Conservation (phyloP, 2,888 invertebrate genomes). For the Macrosiphum euphorbiae region DNA sequence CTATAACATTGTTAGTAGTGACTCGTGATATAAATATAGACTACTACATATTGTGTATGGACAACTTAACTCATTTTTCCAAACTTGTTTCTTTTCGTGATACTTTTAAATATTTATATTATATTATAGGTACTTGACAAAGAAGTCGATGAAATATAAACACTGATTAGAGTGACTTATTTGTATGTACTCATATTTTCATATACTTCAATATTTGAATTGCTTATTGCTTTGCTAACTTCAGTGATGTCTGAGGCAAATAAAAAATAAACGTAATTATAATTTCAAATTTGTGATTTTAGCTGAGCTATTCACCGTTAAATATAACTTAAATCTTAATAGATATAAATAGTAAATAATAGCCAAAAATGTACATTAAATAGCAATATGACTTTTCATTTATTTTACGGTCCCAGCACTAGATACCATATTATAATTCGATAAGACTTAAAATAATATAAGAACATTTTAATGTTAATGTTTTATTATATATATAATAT, state of each 20-base stretch:
- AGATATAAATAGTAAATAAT: not conserved
- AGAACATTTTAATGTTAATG: too few species aligned
- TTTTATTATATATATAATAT: too few species aligned
- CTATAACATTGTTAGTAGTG: not conserved
- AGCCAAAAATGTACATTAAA: not conserved
- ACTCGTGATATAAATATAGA: not conserved
- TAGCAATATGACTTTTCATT: not conserved
- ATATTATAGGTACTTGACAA: not conserved
- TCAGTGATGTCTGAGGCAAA: too few species aligned
- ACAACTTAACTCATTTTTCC: not conserved
- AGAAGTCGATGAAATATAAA: not conserved
- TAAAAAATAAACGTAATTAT: not conserved
- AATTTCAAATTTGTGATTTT: not conserved
- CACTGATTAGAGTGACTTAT: not conserved
- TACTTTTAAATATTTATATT: not conserved
- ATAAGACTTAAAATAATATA: not conserved
- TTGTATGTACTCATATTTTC: too few species aligned
- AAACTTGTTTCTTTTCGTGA: not conserved
- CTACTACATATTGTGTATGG: not conserved
- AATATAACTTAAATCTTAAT: not conserved
- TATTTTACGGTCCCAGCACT: not conserved
- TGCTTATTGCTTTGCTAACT: not conserved
- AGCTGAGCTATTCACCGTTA: not conserved
- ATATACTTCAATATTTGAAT: not conserved
- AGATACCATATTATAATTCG: not conserved